Evolutionary conservation across 2,113 vertebrate genomes (phyloP).

Genomic region (Urocolius indicus): DNA sequence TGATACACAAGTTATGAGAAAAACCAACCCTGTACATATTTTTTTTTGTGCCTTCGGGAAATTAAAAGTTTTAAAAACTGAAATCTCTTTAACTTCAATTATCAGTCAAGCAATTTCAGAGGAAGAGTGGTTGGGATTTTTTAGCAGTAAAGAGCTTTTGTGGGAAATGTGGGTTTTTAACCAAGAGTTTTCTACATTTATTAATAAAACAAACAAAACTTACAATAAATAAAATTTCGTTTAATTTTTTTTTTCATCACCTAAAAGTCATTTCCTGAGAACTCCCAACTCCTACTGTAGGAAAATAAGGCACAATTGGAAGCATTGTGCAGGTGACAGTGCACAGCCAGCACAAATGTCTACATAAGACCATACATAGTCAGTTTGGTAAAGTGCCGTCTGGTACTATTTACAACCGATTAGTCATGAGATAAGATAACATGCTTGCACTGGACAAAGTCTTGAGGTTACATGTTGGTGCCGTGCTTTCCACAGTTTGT

Average conservation of each 20-base stretch:
- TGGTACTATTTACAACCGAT: constrained; percentile 31
- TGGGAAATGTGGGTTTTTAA: neutral
- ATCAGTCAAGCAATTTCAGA: neutral
- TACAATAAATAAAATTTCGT: neutral
- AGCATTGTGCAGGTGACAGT: neutral
- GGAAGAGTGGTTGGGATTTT: neutral
- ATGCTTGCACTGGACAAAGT: constrained; percentile 38
- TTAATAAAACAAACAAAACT: neutral
- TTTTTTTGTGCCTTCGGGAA: neutral
- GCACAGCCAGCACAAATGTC: neutral
- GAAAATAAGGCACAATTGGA: neutral
- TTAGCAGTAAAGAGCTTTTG: neutral
- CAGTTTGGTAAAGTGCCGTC: neutral
- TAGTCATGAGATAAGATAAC: constrained; percentile 48
- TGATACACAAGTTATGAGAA: neutral
- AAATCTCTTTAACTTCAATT: neutral
- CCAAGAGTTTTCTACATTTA: neutral
- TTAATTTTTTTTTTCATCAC: neutral
- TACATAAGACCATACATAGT: neutral
- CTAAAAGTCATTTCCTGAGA: neutral
- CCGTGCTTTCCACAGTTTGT: constrained; percentile 34
- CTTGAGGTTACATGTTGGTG: constrained; percentile 37
- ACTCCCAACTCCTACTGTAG: neutral
- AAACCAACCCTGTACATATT: neutral
- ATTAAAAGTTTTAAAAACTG: neutral